A percentile compares a stretch with the other conserved stretches of the same genome.
phyloP scores from a whole-genome alignment of 2,113 vertebrate genomes.

The Chaetodon auriga region DNA sequence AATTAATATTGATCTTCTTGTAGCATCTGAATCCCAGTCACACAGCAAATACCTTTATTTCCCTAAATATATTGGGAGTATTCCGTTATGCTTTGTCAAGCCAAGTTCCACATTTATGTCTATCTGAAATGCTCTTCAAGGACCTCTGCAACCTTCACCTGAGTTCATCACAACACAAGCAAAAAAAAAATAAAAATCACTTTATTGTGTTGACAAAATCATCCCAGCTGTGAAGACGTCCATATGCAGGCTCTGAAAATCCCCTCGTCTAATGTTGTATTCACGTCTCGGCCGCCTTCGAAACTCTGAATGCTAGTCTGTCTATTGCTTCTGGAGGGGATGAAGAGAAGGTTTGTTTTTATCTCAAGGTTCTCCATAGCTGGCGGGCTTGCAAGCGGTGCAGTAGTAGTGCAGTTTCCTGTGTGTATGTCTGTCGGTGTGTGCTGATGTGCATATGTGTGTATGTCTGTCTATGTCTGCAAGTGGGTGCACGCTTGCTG shows the following conservation, averaged over 20 bases:
- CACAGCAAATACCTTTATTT: conserved; percentile 13
- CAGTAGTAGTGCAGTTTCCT: conserved; percentile 63
- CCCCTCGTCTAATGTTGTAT: conserved; percentile 65
- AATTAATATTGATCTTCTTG: conserved; percentile 7
- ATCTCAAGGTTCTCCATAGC: conserved; percentile 82
- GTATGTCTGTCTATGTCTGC: conserved; percentile 19
- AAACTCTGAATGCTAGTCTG: conserved; percentile 60
- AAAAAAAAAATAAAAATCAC: conserved; percentile 23
- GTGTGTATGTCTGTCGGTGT: conserved; percentile 37
- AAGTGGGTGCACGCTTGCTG: conserved; percentile 22
- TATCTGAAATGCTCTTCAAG: conserved; percentile 31
- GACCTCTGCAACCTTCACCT: conserved; percentile 56
- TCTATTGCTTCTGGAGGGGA: conserved; percentile 73
- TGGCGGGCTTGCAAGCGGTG: conserved; percentile 69
- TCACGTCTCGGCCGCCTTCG: conserved; percentile 53
- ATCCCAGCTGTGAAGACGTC: conserved; percentile 44
- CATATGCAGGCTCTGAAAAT: conserved; percentile 44
- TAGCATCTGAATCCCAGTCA: conserved; percentile 16
- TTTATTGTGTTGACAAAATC: conserved; percentile 71
- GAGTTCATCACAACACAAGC: conserved; percentile 46
- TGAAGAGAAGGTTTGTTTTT: conserved; percentile 76
- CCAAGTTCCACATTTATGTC: conserved; percentile 27
- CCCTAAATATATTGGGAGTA: conserved; percentile 11
- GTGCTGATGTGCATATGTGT: conserved; percentile 2
- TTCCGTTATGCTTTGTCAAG: conserved; percentile 38